phyloP scores from a whole-genome alignment of 2,113 vertebrate species.

The Thryonomys swinderianus region DNA sequence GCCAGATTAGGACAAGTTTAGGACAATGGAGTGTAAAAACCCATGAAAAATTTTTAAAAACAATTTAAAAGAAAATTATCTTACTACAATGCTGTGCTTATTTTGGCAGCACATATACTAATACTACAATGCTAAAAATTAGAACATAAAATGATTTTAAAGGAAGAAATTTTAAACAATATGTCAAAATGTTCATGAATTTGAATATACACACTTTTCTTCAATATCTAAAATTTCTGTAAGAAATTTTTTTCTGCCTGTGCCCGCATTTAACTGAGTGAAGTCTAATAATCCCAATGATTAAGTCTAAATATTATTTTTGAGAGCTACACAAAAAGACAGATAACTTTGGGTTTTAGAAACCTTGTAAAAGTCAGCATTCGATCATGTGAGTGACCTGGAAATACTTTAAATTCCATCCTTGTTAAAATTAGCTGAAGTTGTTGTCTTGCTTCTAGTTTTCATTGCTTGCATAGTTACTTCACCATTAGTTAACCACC shows the following conservation, averaged over 20 bases:
- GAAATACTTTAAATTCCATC: not conserved
- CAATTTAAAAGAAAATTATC: slow-evolving; percentile 3
- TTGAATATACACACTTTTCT: not conserved
- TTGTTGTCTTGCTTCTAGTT: not conserved
- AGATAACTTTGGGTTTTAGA: not conserved
- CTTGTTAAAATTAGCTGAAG: not conserved
- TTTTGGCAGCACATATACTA: not conserved
- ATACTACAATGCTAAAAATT: not conserved
- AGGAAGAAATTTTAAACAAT: not conserved
- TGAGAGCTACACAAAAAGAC: not conserved
- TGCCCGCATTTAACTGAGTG: not conserved
- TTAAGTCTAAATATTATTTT: not conserved
- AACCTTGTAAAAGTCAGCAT: not conserved
- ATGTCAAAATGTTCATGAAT: slow-evolving; percentile 21
- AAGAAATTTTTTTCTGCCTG: not conserved
- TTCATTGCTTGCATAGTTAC: not conserved
- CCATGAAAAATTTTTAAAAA: not conserved
- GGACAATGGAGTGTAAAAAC: not conserved
- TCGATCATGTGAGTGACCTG: not conserved
- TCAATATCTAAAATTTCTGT: not conserved
- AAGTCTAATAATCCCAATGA: not conserved
- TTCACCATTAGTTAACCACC: not conserved
- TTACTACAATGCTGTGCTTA: no score
- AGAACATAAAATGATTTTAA: slow-evolving; percentile 12
- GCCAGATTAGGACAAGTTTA: not conserved